Percentiles rank a stretch among this genome's conserved stretches.
phyloP scores from a whole-genome alignment of 23 tunicate genomes.

The Halocynthia aurantium region DNA sequence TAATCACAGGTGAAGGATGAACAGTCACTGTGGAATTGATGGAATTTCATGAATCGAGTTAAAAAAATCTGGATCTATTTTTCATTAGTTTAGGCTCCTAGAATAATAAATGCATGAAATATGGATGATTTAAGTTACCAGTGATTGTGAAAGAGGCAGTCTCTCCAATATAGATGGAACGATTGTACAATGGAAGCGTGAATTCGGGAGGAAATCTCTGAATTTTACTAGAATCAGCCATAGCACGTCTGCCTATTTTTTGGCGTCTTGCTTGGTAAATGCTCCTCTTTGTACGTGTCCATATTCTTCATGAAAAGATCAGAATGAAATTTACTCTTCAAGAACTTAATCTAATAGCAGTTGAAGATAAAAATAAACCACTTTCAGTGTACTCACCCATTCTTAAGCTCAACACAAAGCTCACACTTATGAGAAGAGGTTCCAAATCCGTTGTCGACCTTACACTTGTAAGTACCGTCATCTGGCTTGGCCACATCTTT shows the following conservation, averaged over 20 bases:
- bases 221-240: conserved; percentile 26
- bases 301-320: conserved; percentile 19
- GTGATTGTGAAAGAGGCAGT: conserved; percentile 68
- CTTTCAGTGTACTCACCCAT: conserved; percentile 26
- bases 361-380: background rate
- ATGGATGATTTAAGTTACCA: conserved; percentile 20
- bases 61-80: background rate
- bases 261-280: conserved; percentile 65
- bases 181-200: conserved; percentile 90
- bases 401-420: conserved; percentile 67
- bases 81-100: background rate
- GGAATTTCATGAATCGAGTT: background rate
- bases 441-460: conserved; percentile 87
- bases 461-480: conserved; percentile 89
- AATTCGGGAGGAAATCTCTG: conserved; percentile 77
- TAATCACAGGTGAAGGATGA: conserved; percentile 86
- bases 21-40: conserved; percentile 55
- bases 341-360: background rate
- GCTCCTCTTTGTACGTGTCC: conserved; percentile 82
- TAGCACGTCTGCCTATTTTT: conserved; percentile 48
- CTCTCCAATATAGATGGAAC: conserved; percentile 81
- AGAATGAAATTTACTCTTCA: background rate
- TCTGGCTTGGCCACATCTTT: conserved; percentile 68
- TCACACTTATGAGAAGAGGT: conserved; percentile 45
- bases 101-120: background rate